Evolutionary conservation across 2,797 vertebrate genomes (phyloP).

Genomic region (Peromyscus nudipes): DNA sequence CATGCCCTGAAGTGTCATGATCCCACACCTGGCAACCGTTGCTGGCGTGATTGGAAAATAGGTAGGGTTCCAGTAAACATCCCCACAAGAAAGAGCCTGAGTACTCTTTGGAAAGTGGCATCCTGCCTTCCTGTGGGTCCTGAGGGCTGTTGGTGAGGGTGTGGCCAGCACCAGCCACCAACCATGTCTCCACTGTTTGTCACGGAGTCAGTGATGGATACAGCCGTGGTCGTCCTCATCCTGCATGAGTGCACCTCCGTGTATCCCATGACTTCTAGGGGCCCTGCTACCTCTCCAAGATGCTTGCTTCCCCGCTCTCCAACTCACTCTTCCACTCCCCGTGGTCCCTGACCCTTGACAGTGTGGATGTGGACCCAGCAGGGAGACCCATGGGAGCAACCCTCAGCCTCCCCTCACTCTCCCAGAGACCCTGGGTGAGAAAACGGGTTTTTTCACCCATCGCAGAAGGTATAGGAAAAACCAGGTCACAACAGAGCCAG

Average conservation of each 20-base stretch:
- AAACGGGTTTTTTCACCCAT: not conserved
- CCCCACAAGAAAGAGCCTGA: not conserved
- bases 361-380: not conserved
- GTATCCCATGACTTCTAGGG: conserved; percentile 14
- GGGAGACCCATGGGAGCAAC: not conserved
- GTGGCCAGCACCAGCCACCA: not conserved
- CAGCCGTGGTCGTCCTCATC: conserved; percentile 87
- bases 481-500: not conserved
- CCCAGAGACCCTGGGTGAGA: not conserved
- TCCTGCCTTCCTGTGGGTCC: not conserved
- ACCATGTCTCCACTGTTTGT: conserved; percentile 2
- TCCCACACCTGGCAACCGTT: not conserved
- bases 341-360: not conserved
- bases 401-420: not conserved
- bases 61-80: not conserved
- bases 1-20: not conserved
- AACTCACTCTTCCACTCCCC: no score
- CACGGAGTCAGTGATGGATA: conserved; percentile 91
- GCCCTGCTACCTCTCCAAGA: conserved; percentile 76
- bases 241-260: conserved; percentile 58
- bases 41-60: not conserved
- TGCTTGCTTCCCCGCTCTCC: not conserved
- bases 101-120: not conserved
- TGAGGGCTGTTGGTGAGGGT: conserved; percentile 6
- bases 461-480: not conserved